These are phyloP conservation scores for Tapera naevia DNA, from an alignment of 2,797 vertebrate species.

Conservation along the genomic window DNA sequence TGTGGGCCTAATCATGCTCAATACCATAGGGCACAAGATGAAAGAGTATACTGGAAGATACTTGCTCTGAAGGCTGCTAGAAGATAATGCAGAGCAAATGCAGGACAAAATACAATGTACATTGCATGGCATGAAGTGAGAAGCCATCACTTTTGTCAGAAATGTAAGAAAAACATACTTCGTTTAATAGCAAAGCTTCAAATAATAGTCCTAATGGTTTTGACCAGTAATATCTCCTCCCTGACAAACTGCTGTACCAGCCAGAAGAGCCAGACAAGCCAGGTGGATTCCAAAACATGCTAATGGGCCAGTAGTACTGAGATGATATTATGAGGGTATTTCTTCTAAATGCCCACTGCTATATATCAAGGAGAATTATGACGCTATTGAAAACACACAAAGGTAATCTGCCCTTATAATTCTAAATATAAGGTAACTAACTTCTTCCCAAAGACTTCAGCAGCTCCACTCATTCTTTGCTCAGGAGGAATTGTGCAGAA, in stretches of 20 bases:
- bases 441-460: neutral
- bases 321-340: neutral
- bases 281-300: neutral
- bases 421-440: neutral
- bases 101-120: neutral
- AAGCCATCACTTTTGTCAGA: neutral
- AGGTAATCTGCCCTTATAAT: neutral
- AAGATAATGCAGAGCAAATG: neutral
- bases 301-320: neutral
- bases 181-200: neutral
- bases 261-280: neutral
- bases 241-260: neutral
- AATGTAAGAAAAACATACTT: neutral
- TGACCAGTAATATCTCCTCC: fast-evolving
- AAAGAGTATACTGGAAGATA: neutral
- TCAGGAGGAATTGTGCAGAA: neutral
- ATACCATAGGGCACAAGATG: neutral
- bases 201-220: neutral
- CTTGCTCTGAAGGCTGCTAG: neutral
- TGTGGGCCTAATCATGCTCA: neutral
- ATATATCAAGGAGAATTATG: neutral
- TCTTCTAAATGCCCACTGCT: neutral
- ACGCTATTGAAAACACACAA: neutral
- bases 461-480: neutral
- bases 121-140: neutral